A percentile compares a stretch with the other conserved stretches of the same genome.
Conservation (phyloP, 1,140 invertebrate species). For the Coenobita brevimanus region DNA sequence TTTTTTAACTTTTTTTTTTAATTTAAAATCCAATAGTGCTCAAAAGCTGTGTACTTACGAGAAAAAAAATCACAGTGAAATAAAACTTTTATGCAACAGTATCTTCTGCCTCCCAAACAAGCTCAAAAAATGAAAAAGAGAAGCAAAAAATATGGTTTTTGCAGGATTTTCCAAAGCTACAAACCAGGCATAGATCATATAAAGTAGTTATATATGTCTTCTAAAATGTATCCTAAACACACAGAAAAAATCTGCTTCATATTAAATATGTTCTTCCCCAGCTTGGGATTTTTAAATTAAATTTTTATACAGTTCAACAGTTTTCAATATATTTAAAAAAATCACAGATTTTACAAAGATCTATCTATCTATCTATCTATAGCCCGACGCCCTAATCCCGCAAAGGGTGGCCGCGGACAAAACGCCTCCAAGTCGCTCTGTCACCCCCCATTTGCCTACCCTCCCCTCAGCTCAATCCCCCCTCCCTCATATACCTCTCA, state of each 20-base stretch:
- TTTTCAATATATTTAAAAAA: not conserved
- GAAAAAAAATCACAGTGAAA: no score
- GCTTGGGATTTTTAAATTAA: not conserved
- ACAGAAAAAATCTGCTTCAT: not conserved
- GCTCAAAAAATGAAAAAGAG: not conserved
- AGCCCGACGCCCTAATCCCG: no score
- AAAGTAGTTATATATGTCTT: not conserved
- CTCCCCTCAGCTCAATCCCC: no score
- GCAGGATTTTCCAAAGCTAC: not conserved
- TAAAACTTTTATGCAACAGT: not conserved
- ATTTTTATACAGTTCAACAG: not conserved
- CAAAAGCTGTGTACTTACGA: constrained; percentile 3
- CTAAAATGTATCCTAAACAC: not conserved
- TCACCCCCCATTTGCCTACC: no score
- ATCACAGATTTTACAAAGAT: no score
- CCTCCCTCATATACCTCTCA: no score
- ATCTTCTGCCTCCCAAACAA: not conserved
- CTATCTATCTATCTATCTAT: no score
- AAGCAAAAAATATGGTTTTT: not conserved
- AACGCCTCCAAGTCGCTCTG: no score
- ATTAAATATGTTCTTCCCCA: not conserved
- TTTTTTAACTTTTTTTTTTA: not conserved
- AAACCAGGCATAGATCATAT: not conserved
- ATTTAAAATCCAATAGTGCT: not conserved
- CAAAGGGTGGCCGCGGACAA: no score